phyloP scores from a whole-genome alignment of 2,888 invertebrate genomes.

The Catocala sponsa region DNA sequence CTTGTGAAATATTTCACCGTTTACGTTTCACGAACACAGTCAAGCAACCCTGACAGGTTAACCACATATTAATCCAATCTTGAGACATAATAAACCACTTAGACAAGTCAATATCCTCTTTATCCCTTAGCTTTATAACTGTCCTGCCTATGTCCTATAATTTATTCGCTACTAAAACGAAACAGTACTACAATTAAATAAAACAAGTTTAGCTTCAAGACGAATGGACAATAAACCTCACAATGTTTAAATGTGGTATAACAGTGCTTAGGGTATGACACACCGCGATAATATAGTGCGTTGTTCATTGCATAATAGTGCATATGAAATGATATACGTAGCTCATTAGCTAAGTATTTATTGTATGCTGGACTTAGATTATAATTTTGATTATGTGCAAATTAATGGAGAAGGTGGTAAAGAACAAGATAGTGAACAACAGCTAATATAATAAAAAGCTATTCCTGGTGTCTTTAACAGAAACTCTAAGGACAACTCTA shows the following conservation, averaged over 20 bases:
- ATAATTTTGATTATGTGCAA: background rate
- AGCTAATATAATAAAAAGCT: too few relatives aligned
- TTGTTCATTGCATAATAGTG: constrained; percentile 2
- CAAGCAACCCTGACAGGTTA: background rate
- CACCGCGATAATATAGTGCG: too few relatives aligned
- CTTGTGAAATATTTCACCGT: background rate
- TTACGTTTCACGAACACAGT: background rate
- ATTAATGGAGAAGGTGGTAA: background rate
- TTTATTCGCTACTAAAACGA: constrained; percentile 4
- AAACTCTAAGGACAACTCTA: too few relatives aligned
- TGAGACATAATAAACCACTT: background rate
- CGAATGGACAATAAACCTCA: constrained; percentile 11
- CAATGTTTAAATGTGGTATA: constrained; percentile 3
- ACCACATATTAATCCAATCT: constrained; percentile 11
- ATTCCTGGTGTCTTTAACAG: too few relatives aligned
- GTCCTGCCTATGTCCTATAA: constrained; percentile 2
- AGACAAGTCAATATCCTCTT: constrained; percentile 3
- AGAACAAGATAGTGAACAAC: background rate
- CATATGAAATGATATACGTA: background rate
- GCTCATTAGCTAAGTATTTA: constrained; percentile 3
- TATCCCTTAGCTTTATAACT: constrained; percentile 2
- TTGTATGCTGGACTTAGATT: background rate
- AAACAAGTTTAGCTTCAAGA: constrained; percentile 9
- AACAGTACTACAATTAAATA: constrained; percentile 10
- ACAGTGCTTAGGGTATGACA: too few relatives aligned